Base-by-base conservation (phyloP, 2,888 invertebrate genomes). In the Zaprionus bogoriensis region DNA sequence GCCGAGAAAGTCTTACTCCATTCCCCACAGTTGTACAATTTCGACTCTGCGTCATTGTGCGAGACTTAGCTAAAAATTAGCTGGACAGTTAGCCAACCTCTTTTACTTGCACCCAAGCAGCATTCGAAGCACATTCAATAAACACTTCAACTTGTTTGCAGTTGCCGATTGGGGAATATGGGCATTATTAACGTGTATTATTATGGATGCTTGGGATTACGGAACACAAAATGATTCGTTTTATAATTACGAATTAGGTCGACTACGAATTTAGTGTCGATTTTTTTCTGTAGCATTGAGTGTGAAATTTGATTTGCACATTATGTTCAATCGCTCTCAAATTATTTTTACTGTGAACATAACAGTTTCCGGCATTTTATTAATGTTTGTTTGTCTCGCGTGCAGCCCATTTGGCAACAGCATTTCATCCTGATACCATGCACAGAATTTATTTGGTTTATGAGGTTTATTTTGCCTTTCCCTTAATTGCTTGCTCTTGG, bases 101-200 rank as follows among this genome's bases (percentile, higher is more conserved):
- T 61, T 44, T 75, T 36, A 74, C 46, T 47, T 17, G 42, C 51
- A 58, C 46, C 52, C 53, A 36, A 41, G 70, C 70, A 63, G 61
- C 85, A 78, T 81, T 84, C 72, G 79, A 59, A 61, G 66, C 77
- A 38, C 67, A 73, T 85, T 82, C 68, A 82, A 82, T 80, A 80
- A 81, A 85, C 80, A 81, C 86, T 81, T 85, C 80, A 82, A 69
- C 60, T 70, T 70, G 60, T 60, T 62, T 62, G 58, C 59, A 63
- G 57, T n/a, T 59, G 48, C 10, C 58, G 41, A 10, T 64, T 55
- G 52, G 54, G 44, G 63, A 66, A 54, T 61, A 55, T 54, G 66
- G 53, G 67, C 67, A 77, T 5, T 20, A 32, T 32, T 32, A 14
- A 12, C 14, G 32, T 32, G 12, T 12, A 12, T 7, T 12, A 12